Percentiles rank a stretch among this genome's conserved stretches.
These are phyloP conservation scores for Philereme vetulata DNA, from an alignment of 2,888 invertebrate species.

Conservation along the genomic window DNA sequence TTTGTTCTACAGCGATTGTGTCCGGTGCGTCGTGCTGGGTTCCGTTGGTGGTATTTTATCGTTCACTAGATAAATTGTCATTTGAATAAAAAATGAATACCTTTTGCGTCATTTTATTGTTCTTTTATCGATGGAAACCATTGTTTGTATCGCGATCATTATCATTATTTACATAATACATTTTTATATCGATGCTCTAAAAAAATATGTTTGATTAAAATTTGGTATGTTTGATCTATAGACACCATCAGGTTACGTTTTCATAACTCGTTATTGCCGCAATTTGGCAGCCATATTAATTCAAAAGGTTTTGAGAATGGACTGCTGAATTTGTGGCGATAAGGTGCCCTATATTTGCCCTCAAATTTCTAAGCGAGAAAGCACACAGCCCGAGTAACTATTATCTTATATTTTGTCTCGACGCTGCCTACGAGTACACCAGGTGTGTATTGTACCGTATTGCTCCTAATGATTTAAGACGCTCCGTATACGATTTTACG, in stretches of 20 bases:
- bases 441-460: conserved; percentile 24
- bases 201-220: conserved; percentile 2
- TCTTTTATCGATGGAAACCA: conserved; percentile 30
- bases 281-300: not conserved
- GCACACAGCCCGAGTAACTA: not conserved
- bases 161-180: conserved; percentile 32
- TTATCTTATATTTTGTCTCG: conserved; percentile 8
- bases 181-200: conserved; percentile 22
- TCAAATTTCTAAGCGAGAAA: conserved; percentile 8
- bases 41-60: conserved; percentile 27
- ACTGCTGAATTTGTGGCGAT: not conserved
- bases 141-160: conserved; percentile 26
- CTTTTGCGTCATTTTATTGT: conserved; percentile 32
- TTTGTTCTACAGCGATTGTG: conserved; percentile 23
- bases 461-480: conserved; percentile 23
- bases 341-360: not conserved
- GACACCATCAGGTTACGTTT: too few species aligned
- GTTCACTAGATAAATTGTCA: conserved; percentile 28
- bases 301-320: not conserved
- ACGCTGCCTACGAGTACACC: conserved; percentile 8
- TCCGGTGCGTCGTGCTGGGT: conserved; percentile 22
- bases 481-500: conserved; percentile 38
- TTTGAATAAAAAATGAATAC: conserved; percentile 31
- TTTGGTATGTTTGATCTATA: too few species aligned
- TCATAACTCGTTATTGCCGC: too few species aligned